Conservation (phyloP, 2,888 invertebrate genomes). For the Lasioglossum oenotherae region DNA sequence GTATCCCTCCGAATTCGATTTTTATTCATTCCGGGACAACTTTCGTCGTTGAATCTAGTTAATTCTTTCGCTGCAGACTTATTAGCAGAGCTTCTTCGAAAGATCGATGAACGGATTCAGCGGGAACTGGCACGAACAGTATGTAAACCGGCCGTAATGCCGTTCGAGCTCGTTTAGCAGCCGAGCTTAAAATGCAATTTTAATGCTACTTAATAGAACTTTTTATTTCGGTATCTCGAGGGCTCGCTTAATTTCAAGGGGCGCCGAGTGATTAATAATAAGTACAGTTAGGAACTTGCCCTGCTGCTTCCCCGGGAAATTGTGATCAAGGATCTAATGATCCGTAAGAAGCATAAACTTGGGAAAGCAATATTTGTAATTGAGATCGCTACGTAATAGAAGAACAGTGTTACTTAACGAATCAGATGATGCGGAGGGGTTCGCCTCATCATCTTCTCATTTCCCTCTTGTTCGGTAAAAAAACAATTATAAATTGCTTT, state of each 20-base stretch:
- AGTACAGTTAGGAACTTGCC: slow-evolving; percentile 27
- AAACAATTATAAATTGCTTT: neutral
- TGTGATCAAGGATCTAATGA: slow-evolving; percentile 6
- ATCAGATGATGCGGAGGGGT: neutral
- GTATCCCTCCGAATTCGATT: neutral
- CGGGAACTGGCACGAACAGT: slow-evolving; percentile 2
- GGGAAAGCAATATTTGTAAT: neutral
- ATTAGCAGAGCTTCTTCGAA: neutral
- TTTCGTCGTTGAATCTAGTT: neutral
- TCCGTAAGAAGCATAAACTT: neutral
- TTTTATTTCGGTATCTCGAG: slow-evolving; percentile 43
- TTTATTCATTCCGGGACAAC: slow-evolving; percentile 3
- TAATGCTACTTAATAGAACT: slow-evolving; percentile 50
- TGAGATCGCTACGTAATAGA: neutral
- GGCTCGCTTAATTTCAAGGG: slow-evolving; percentile 28
- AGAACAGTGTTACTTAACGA: neutral
- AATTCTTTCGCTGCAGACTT: neutral
- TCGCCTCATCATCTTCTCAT: neutral
- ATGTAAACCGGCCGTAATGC: slow-evolving; percentile 35
- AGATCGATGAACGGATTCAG: slow-evolving; percentile 26
- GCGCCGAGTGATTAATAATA: slow-evolving; percentile 31
- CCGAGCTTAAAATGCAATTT: slow-evolving; percentile 51
- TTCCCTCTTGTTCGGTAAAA: neutral
- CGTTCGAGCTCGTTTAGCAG: slow-evolving; percentile 37
- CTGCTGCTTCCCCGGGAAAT: neutral